Evolutionary conservation across 1,140 invertebrate species (phyloP), one percentile per base, ranked within the genome.

Genomic region (Lordiphosa collinella): DNA sequence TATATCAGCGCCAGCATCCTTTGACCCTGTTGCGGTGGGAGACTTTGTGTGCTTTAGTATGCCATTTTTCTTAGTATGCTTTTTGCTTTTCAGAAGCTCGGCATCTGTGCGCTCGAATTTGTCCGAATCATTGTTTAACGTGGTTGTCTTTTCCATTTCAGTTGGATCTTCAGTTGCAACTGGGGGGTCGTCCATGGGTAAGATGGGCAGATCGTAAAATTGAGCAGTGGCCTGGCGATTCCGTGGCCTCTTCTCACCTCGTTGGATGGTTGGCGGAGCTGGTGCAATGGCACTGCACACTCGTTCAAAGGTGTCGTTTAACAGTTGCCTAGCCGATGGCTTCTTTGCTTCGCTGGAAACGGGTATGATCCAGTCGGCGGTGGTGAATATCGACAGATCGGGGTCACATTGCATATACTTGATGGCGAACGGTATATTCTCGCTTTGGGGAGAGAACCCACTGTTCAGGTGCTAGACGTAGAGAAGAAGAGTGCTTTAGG

Each of bases 341-440:
- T 69, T 76, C 13, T 73, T 72, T 3, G 35, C n/a, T 13, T 75
- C 75, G 31, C 37, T 55, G 4, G 62, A 14, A 47, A 75, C 57
- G 1, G 49, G 56, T 38, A 34, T 12, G 31, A 80, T 47, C 34
- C 72, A 67, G 41, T 80, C 65, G 3, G 73, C 73, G 12, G 76
- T 73, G 13, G 65, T 48, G 51, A 82, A 73, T 52, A 82, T 69
- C 12, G 69, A 40, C 16, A 70, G 49, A 9, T 7, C 4, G 6
- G 76, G 59, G 3, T 74, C 66, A 65, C 65, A 68, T 11, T 53
- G n/a, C 40, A 74, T 57, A 37, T 86, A 86, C 11, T 62, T 55
- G 4, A 18, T 32, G 1, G 62, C 46, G 25, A 71, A 86, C 8
- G 59, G 51, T 32, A 82, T 71, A 16, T 71, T 49, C 10, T 61